Base-by-base conservation (phyloP, 2,797 vertebrate species). In the Rhinophrynus dorsalis region DNA sequence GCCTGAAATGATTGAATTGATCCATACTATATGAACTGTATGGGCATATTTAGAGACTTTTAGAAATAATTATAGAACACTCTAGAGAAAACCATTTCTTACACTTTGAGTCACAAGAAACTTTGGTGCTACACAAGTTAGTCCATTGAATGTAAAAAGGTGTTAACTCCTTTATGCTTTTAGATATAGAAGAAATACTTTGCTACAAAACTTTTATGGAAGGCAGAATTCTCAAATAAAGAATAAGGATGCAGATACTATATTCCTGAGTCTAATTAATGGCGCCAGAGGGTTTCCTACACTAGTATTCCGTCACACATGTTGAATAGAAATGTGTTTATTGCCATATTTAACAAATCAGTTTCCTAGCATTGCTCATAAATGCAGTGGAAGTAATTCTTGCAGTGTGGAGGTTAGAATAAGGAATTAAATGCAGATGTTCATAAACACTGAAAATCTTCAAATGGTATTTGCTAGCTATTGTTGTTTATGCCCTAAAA, bases 391-490 rank as follows among this genome's bases (percentile, higher is more conserved):
- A 17, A 52, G 27, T 15, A 30, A 52, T 52, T 30, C 13, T 52
- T 52, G 27, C 27, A 7, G n/a, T 29, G n/a, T 30, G n/a, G 50
- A 3, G 50, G 13, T 13, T 29, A 29, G 10, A 52, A 52, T 29
- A 52, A 27, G 50, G 18, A 30, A 52, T 52, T 3, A 52, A 30
- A 52, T 29, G 15, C 50, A 52, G 50, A 52, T 52, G 50, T 30
- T 52, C 8, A 11, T 52, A 17, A 13, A 17, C 11, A 13, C 47
- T 26, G 13, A 3, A 26, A 12, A 26, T 50, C 11, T 15, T 15
- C 50, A 30, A 15, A 26, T 27, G 47, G 23, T 50, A 27, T 12
- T 13, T 27, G n/a, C 24, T 50, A 12, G 12, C 23, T 29, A 2
- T 50, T 27, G 6, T 50, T 6, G n/a, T n/a, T 50, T 27, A 50